Evolutionary conservation across 1,140 invertebrate genomes (phyloP).

Genomic region (Helicoverpa zea): DNA sequence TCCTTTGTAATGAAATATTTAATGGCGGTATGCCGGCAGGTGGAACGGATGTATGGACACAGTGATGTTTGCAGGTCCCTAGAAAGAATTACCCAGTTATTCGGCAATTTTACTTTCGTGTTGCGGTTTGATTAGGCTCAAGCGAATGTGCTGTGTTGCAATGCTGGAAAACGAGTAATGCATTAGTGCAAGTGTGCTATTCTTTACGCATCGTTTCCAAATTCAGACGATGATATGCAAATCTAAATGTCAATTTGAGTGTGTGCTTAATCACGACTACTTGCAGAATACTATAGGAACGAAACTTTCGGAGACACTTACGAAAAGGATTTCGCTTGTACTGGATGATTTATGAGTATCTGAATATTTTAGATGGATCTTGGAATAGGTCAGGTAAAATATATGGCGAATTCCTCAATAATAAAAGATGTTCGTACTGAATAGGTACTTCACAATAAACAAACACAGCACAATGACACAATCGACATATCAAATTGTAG

Average conservation of each 20-base stretch:
- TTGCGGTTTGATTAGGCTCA: not conserved
- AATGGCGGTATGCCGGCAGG: constrained; percentile 8
- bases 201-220: no score
- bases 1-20: constrained; percentile 51
- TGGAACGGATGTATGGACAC: constrained; percentile 39
- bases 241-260: no score
- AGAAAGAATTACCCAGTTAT: constrained; percentile 5
- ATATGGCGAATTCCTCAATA: not conserved
- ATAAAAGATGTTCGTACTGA: no score
- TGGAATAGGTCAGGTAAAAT: not conserved
- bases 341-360: no score
- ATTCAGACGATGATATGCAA: no score
- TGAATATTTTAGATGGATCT: not conserved
- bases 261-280: no score
- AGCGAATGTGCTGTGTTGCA: not conserved
- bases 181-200: not conserved
- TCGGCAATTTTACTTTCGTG: constrained; percentile 6
- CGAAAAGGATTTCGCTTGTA: no score
- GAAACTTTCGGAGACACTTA: no score
- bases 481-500: constrained; percentile 21
- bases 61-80: constrained; percentile 8
- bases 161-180: not conserved
- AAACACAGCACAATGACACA: not conserved
- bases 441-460: not conserved
- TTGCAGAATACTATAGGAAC: no score